Base-by-base conservation (phyloP, 1,140 invertebrate species). In the Parasteatoda tepidariorum region DNA sequence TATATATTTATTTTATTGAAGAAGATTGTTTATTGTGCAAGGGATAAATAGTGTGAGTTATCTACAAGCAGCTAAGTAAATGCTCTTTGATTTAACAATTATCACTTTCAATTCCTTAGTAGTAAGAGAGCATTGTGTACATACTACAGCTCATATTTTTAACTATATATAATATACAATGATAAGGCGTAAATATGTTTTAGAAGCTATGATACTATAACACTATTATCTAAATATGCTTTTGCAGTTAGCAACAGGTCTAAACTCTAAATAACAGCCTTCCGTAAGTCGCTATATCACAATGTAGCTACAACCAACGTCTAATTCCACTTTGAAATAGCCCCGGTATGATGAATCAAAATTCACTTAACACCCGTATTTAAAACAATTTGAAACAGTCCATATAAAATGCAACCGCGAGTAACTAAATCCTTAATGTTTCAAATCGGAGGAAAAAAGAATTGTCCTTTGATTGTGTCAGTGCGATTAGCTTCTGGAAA, bases 251-350 rank as follows among this genome's bases (percentile, higher is more conserved):
- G 11, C 55, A 76, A 76, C 74, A 76, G 33, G 57, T 54, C 74
- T 76, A 76, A 31, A 64, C 66, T 76, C 59, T 76, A 54, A 64
- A 41, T 26, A 26, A 7, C 33, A 28, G 24, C 24, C n/a, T 3
- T 66, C 24, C 28, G 26, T 61, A 57, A 15, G 24, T 34, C 18
- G 24, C 30, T 61, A 48, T 76, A 76, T 76, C 74, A 76, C 74
- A 76, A 76, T 76, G 24, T 26, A 34, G 33, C 24, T 64, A 9
- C 33, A 15, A 13, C 18, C 7, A 38, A 48, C 71, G 5, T 9
- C 13, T 24, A 26, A 59, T 28, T 28, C n/a, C n/a, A n/a, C n/a
- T 34, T 18, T 59, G 30, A n/a, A 30, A 22, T 28, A 71, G 38
- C 7, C 3, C 54, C 22, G 38, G 38, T 41, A 55, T 22, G 13